Evolutionary conservation across 2,113 vertebrate species (phyloP).

Genomic region (Dasyurus viverrinus): DNA sequence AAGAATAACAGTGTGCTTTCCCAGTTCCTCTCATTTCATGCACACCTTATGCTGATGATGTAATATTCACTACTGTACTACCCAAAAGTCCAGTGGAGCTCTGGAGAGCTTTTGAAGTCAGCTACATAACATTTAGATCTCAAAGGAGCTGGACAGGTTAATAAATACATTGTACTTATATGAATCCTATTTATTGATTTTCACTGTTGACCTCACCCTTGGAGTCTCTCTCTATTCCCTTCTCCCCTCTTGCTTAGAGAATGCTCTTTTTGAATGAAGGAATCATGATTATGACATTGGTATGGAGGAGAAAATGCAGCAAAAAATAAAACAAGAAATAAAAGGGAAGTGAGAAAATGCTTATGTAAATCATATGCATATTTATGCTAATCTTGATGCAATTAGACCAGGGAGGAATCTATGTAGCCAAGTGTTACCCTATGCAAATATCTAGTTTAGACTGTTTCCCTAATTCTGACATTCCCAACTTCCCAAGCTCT

Average conservation of each 20-base stretch:
- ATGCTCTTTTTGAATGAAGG: slow-evolving; percentile 7
- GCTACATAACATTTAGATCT: slow-evolving; percentile 17
- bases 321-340: slow-evolving; percentile 65
- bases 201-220: background rate
- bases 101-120: background rate
- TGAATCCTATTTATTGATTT: background rate
- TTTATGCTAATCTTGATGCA: slow-evolving; percentile 60
- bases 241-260: background rate
- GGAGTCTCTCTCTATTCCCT: background rate
- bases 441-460: slow-evolving; percentile 37
- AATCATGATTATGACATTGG: background rate
- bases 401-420: slow-evolving; percentile 26
- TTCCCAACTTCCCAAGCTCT: slow-evolving; percentile 1
- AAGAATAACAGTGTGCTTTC: background rate
- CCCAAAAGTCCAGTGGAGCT: background rate
- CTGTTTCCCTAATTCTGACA: background rate
- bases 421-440: slow-evolving; percentile 1
- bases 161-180: background rate
- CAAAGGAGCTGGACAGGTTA: background rate
- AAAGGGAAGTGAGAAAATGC: slow-evolving; percentile 14
- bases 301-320: slow-evolving; percentile 29
- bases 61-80: background rate
- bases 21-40: background rate
- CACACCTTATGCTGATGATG: background rate
- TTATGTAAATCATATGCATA: slow-evolving; percentile 51